A percentile compares a stretch with the other conserved stretches of the same genome.
Conservation (phyloP, 92 coral and sea anemone species). For the Plumapathes pennacea region DNA sequence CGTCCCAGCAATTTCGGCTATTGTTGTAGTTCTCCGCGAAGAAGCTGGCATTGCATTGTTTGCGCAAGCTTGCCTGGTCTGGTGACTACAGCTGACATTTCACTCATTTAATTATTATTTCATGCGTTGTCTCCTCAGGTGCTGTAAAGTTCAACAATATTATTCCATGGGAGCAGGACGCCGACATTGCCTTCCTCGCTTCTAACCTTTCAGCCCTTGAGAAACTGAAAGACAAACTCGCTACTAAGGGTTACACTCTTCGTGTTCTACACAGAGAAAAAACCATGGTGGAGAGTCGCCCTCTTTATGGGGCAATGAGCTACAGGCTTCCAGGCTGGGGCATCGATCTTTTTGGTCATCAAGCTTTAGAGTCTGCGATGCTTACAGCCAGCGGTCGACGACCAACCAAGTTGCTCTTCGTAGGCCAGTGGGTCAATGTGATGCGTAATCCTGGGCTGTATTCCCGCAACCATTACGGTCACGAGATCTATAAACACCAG, state of each 20-base stretch:
- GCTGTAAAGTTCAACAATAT: slow-evolving; percentile 97
- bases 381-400: slow-evolving; percentile 81
- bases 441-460: slow-evolving; percentile 97
- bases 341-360: slow-evolving; percentile 90
- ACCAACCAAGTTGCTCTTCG: slow-evolving; percentile 89
- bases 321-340: slow-evolving; percentile 77
- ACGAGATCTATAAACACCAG: slow-evolving; percentile 70
- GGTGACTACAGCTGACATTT: too few relatives aligned
- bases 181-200: slow-evolving; percentile 92
- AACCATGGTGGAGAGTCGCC: slow-evolving; percentile 90
- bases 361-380: slow-evolving; percentile 91
- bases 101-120: too few relatives aligned
- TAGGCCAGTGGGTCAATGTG: slow-evolving; percentile 92
- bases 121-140: slow-evolving; percentile 50
- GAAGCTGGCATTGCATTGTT: too few relatives aligned
- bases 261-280: slow-evolving; percentile 57
- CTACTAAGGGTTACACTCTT: slow-evolving; percentile 67
- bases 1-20: too few relatives aligned
- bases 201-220: slow-evolving; percentile 88
- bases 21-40: too few relatives aligned
- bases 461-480: slow-evolving; percentile 95
- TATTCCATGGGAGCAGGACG: slow-evolving; percentile 98
- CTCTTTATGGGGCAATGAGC: slow-evolving; percentile 84
- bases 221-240: slow-evolving; percentile 58
- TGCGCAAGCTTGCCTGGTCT: too few relatives aligned